phyloP scores from a whole-genome alignment of 2,888 invertebrate species.

The Erpobdella octoculata region DNA sequence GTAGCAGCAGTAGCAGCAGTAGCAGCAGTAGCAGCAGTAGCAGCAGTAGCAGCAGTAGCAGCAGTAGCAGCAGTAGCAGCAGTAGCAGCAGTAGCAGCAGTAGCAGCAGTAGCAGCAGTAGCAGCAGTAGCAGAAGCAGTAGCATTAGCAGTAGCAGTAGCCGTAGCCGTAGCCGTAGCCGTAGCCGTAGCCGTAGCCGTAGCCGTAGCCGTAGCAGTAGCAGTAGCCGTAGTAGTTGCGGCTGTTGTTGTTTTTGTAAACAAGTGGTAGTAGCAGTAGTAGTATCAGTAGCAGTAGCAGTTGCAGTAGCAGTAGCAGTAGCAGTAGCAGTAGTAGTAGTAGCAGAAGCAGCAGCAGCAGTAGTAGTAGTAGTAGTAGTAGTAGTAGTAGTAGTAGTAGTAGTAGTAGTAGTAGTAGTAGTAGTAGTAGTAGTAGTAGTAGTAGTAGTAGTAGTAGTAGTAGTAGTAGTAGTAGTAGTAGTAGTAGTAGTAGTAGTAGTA shows the following conservation, averaged over 20 bases:
- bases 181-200: not conserved
- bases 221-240: not conserved
- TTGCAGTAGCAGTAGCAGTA: constrained; percentile 10
- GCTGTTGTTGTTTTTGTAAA: not conserved
- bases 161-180: too few species aligned
- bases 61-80: constrained; percentile 2
- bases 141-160: too few species aligned
- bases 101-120: constrained; percentile 1
- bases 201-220: too few species aligned
- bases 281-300: too few species aligned
- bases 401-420: not conserved
- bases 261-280: too few species aligned
- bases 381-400: constrained; percentile 19
- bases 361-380: constrained; percentile 18
- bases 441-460: constrained; percentile 1
- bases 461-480: constrained; percentile 1
- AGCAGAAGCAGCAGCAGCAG: too few species aligned
- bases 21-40: constrained; percentile 1
- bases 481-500: constrained; percentile 1
- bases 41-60: constrained; percentile 1
- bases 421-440: constrained; percentile 1
- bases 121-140: not conserved
- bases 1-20: constrained; percentile 1
- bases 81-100: constrained; percentile 1
- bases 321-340: constrained; percentile 14